Evolutionary conservation across 2,888 invertebrate species (phyloP), one percentile per base, ranked within the genome.

Genomic region (Monoplex corrugatus): DNA sequence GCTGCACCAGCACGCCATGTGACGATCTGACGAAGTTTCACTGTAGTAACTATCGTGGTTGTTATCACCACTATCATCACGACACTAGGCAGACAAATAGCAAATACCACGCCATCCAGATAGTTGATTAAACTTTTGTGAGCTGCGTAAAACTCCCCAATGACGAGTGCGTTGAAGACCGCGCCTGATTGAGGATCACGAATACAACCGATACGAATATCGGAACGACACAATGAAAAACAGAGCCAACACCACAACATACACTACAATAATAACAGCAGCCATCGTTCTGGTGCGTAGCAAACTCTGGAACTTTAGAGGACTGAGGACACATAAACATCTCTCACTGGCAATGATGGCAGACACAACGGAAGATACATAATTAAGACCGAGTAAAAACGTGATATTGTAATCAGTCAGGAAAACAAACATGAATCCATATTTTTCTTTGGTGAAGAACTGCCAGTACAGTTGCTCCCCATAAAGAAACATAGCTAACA

Each of bases 341-440:
- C 85, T 1, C 28, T 85, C 85, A 16, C 28, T n/a, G 28, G 85
- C 57, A 3, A 85, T 85, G 85, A 85, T 85, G 40, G 85, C 85
- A 2, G 85, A 85, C 40, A 85, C 8, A 38, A 83, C 16, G 1
- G 8, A n/a, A 32, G 50, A 84, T 5, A 57, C 84, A 45, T 23
- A 84, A 1, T 6, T 10, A 28, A 83, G 13, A 35, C 83, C 83
- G 10, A 45, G 44, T 19, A 44, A 44, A 43, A 13, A 19, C 0
- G 38, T n/a, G 23, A 83, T 2, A 28, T 75, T 38, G 75, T 75
- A 8, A 23, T 75, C 38, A 19, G 38, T 38, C 35, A 75, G 10
- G 35, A 38, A 75, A 5, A 19, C 38, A 19, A 35, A 19, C 75
- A 75, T 75, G 10, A 38, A 16, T 16, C 75, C 75, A 23, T 19